A percentile compares a stretch with the other conserved stretches of the same genome.
phyloP scores from a whole-genome alignment of 2,797 vertebrate genomes.

The Lepus oiostolus region DNA sequence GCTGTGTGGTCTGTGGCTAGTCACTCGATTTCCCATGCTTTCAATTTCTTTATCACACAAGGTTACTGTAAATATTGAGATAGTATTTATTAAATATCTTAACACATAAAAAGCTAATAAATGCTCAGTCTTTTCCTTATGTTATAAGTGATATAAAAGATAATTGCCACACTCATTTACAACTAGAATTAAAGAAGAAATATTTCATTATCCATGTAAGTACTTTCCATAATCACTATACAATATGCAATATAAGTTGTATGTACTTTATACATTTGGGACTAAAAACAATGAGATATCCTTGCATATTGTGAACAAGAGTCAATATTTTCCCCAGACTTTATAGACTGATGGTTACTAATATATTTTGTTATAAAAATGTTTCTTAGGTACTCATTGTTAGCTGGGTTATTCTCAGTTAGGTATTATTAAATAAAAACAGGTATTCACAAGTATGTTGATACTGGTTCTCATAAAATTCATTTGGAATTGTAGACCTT shows the following conservation, averaged over 20 bases:
- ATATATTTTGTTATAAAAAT: not conserved
- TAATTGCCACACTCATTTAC: not conserved
- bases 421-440: not conserved
- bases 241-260: not conserved
- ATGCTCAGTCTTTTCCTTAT: not conserved
- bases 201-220: no score
- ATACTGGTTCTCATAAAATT: not conserved
- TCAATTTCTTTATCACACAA: not conserved
- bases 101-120: not conserved
- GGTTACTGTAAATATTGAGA: not conserved
- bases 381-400: not conserved
- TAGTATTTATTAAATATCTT: not conserved
- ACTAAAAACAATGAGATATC: not conserved
- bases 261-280: not conserved
- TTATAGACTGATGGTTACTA: not conserved
- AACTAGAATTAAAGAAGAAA: not conserved
- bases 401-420: not conserved
- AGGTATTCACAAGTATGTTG: not conserved
- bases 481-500: not conserved
- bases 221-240: not conserved
- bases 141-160: not conserved
- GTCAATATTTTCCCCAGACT: not conserved
- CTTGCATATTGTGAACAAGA: not conserved
- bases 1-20: not conserved
- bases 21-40: not conserved